phyloP scores from a whole-genome alignment of 1,140 invertebrate species.

The Sweltsa coloradensis region DNA sequence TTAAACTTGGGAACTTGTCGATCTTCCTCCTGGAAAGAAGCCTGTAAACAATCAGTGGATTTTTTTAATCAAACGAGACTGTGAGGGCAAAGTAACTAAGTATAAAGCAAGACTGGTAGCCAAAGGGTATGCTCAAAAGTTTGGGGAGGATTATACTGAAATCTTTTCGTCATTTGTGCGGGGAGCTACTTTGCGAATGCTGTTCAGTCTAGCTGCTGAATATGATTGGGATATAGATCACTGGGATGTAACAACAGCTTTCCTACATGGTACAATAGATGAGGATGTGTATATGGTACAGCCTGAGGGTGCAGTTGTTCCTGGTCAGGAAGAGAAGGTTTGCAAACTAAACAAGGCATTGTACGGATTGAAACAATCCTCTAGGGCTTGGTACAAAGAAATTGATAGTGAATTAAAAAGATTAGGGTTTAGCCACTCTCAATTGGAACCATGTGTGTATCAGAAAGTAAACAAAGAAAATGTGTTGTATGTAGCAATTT shows the following conservation, averaged over 20 bases:
- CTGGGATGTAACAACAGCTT: conserved; percentile 30
- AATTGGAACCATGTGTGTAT: conserved; percentile 2
- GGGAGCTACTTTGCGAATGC: conserved; percentile 18
- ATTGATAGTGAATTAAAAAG: neutral
- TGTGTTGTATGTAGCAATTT: too few relatives aligned
- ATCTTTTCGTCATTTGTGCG: conserved; percentile 20
- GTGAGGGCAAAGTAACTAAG: neutral
- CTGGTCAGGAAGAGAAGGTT: conserved; percentile 20
- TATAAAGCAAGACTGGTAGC: conserved; percentile 16
- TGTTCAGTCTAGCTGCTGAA: conserved; percentile 17
- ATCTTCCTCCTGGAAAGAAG: neutral
- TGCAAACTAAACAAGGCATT: conserved; percentile 17
- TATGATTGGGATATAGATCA: conserved; percentile 17
- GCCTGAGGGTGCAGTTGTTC: too few relatives aligned
- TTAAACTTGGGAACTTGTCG: neutral
- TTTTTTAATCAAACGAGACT: neutral
- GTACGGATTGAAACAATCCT: conserved; percentile 23
- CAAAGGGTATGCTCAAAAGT: conserved; percentile 11
- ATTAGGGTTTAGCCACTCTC: conserved; percentile 9
- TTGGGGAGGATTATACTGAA: conserved; percentile 19
- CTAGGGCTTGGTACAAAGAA: conserved; percentile 19
- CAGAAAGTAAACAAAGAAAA: too few relatives aligned
- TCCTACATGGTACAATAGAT: conserved; percentile 28
- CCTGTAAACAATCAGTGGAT: conserved; percentile 1
- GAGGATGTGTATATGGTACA: conserved; percentile 31